Evolutionary conservation across 2,888 invertebrate genomes (phyloP).

Genomic region (Lacanobia wlatinum): DNA sequence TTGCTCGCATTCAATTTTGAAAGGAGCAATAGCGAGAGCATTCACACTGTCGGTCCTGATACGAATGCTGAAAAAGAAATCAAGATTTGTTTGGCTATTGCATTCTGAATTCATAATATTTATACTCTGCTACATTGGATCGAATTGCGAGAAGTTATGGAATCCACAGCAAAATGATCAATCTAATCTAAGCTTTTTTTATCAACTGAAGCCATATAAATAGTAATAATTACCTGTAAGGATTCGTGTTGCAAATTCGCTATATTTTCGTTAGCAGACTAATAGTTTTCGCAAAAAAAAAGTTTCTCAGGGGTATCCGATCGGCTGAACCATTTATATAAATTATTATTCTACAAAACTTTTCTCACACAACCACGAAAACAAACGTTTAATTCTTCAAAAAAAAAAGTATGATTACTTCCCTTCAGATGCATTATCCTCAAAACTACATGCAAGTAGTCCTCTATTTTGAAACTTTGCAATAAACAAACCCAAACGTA

Average conservation of each 20-base stretch:
- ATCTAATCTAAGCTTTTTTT: not conserved
- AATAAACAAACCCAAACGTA: conserved; percentile 50
- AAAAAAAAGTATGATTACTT: conserved; percentile 22
- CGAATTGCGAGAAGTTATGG: conserved; percentile 13
- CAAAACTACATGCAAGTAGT: conserved; percentile 16
- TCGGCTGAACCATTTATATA: not conserved
- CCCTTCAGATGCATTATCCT: conserved; percentile 20
- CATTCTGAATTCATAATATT: conserved; percentile 13
- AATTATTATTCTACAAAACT: not conserved
- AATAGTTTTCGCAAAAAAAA: not conserved
- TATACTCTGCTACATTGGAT: not conserved
- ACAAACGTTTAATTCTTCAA: conserved; percentile 16
- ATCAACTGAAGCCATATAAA: not conserved
- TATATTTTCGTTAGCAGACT: not conserved
- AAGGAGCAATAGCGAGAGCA: conserved; percentile 9
- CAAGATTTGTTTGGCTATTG: conserved; percentile 1
- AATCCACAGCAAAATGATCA: conserved; percentile 10
- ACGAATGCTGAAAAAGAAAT: conserved; percentile 21
- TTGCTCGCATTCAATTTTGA: conserved; percentile 12
- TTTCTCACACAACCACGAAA: conserved; percentile 22
- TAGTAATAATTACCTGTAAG: not conserved
- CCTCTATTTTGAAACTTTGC: conserved; percentile 21
- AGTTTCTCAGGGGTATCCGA: not conserved
- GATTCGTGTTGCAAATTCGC: not conserved
- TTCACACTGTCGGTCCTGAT: conserved; percentile 30